Conservation (phyloP, 2,888 invertebrate species). For the Boloria selene region DNA sequence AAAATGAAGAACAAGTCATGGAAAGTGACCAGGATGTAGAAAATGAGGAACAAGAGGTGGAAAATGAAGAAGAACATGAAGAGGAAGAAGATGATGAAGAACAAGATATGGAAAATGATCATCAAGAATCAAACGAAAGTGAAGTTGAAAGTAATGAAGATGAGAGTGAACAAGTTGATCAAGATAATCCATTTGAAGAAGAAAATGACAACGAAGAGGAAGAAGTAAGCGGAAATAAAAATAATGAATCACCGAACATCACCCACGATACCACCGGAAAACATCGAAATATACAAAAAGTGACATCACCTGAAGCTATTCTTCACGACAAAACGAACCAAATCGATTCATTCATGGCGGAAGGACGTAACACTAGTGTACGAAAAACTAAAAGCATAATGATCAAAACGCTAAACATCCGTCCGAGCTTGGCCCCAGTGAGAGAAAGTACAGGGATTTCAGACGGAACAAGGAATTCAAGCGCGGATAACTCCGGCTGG, state of each 20-base stretch:
- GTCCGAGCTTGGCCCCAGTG: constrained; percentile 52
- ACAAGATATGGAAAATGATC: not conserved
- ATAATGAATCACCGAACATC: constrained; percentile 44
- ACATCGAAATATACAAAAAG: constrained; percentile 48
- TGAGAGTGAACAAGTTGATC: constrained; percentile 27
- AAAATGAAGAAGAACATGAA: not conserved
- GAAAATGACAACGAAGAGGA: constrained; percentile 36
- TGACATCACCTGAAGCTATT: constrained; percentile 59
- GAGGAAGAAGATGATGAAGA: constrained; percentile 1
- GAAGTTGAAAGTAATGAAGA: constrained; percentile 35
- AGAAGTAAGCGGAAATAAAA: constrained; percentile 5
- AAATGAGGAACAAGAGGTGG: constrained; percentile 22
- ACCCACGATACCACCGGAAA: constrained; percentile 56
- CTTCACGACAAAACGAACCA: constrained; percentile 49
- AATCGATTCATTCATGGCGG: constrained; percentile 50
- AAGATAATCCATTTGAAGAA: constrained; percentile 16
- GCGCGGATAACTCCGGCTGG: constrained; percentile 70
- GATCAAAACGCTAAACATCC: constrained; percentile 49
- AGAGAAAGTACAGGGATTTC: constrained; percentile 57
- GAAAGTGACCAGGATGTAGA: constrained; percentile 37
- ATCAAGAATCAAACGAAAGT: not conserved
- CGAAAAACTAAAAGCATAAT: constrained; percentile 57
- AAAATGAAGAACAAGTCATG: constrained; percentile 30
- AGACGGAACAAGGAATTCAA: constrained; percentile 59
- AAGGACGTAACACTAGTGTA: constrained; percentile 54